phyloP scores from a whole-genome alignment of 2,113 vertebrate species.

The Fregetta grallaria region DNA sequence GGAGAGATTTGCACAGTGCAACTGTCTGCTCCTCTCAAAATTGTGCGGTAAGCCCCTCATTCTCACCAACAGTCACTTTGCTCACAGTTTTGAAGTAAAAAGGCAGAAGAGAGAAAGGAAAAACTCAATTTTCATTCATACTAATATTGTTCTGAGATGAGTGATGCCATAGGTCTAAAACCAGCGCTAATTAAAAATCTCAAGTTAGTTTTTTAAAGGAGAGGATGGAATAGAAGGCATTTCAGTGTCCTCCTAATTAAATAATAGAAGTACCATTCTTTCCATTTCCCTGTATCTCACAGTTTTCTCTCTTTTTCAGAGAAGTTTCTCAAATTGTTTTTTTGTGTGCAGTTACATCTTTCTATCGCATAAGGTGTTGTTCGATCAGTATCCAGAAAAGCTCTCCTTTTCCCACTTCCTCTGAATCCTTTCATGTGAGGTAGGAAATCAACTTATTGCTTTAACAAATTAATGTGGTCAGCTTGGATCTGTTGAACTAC shows the following conservation, averaged over 20 bases:
- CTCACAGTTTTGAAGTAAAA: neutral
- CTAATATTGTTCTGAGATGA: neutral
- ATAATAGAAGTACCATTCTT: neutral
- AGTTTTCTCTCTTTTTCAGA: neutral
- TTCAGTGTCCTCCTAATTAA: neutral
- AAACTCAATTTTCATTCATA: neutral
- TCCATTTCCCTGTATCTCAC: neutral
- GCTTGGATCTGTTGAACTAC: neutral
- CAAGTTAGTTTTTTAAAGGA: neutral
- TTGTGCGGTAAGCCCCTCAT: fast-evolving
- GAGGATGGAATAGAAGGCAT: neutral
- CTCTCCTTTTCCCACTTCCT: neutral
- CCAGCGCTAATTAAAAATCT: neutral
- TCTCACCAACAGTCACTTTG: neutral
- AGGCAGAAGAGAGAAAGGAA: neutral
- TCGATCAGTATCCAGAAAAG: neutral
- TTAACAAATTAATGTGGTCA: neutral
- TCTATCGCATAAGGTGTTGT: neutral
- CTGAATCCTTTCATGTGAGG: neutral
- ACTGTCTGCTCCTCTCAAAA: neutral
- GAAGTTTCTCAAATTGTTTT: neutral
- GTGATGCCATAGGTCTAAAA: neutral
- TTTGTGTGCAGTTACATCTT: neutral
- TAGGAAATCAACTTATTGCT: neutral
- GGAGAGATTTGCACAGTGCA: neutral